phyloP scores from a whole-genome alignment of 2,113 vertebrate genomes.

The Campylomormyrus tamandua region DNA sequence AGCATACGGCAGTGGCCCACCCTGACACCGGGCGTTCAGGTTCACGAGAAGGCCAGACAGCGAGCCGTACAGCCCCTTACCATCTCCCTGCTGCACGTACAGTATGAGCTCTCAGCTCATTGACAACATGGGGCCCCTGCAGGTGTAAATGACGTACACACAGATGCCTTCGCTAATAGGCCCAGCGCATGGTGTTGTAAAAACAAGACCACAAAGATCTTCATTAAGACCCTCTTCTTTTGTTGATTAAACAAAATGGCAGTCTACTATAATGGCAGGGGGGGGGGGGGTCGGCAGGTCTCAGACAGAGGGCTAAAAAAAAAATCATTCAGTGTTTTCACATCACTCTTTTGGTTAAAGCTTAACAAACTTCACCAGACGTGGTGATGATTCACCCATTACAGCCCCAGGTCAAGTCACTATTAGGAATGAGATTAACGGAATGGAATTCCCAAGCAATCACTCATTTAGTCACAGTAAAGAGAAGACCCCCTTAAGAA shows the following conservation, averaged over 20 bases:
- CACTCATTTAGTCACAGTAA: slow-evolving; percentile 41
- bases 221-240: slow-evolving; percentile 9
- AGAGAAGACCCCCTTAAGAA: slow-evolving; percentile 53
- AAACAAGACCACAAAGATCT: slow-evolving; percentile 13
- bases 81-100: background rate
- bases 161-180: slow-evolving; percentile 17
- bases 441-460: slow-evolving; percentile 55
- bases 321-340: background rate
- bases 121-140: slow-evolving; percentile 16
- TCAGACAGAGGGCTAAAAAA: background rate
- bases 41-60: slow-evolving; percentile 8
- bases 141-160: slow-evolving; percentile 35
- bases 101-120: slow-evolving; percentile 9
- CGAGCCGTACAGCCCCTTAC: background rate
- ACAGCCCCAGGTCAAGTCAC: slow-evolving; percentile 49
- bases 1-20: background rate
- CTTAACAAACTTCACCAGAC: slow-evolving; percentile 15
- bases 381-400: slow-evolving; percentile 38
- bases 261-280: background rate
- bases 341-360: slow-evolving; percentile 7
- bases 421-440: slow-evolving; percentile 61
- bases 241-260: slow-evolving; percentile 6
- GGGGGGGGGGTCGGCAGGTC: too few species aligned
- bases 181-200: background rate
- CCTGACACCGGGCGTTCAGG: background rate